Percentiles rank a stretch among this genome's conserved stretches.
phyloP scores from a whole-genome alignment of 2,113 vertebrate genomes.

The Rhinogobius similis region DNA sequence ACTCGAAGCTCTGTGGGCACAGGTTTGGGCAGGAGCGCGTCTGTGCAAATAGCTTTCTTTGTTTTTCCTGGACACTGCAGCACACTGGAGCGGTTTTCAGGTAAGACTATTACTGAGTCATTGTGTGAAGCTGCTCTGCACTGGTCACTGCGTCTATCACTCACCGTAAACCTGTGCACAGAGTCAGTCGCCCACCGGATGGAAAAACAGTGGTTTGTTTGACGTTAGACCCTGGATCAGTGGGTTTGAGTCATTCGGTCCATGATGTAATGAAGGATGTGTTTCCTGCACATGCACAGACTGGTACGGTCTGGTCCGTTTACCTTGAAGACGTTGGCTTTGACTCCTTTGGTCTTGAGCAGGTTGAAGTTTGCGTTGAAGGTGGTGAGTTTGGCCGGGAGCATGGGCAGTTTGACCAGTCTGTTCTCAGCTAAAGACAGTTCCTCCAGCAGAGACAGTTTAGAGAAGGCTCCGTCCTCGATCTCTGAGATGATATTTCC shows the following conservation, averaged over 20 bases:
- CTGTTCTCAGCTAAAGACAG: constrained; percentile 91
- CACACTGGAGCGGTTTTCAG: too few relatives aligned
- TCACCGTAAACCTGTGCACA: too few relatives aligned
- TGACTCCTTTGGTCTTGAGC: constrained; percentile 92
- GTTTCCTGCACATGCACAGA: neutral
- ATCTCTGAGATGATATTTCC: constrained; percentile 95
- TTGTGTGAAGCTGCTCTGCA: too few relatives aligned
- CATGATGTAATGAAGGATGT: neutral
- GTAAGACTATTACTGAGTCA: too few relatives aligned
- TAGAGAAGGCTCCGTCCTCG: constrained; percentile 92
- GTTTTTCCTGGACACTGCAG: too few relatives aligned
- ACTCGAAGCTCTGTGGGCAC: too few relatives aligned
- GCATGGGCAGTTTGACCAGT: constrained; percentile 88
- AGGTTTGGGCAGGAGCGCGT: too few relatives aligned
- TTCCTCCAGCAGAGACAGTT: constrained; percentile 87
- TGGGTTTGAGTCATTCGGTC: neutral
- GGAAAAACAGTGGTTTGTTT: too few relatives aligned
- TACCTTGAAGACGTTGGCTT: constrained; percentile 96
- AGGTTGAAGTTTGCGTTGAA: constrained; percentile 91
- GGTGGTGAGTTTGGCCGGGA: constrained; percentile 85
- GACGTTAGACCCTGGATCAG: neutral
- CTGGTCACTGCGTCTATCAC: too few relatives aligned
- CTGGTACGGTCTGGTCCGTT: neutral
- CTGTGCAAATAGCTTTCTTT: too few relatives aligned
- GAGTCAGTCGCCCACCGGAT: too few relatives aligned